Base-by-base conservation (phyloP, 2,797 vertebrate genomes). In the Sphenodon punctatus region DNA sequence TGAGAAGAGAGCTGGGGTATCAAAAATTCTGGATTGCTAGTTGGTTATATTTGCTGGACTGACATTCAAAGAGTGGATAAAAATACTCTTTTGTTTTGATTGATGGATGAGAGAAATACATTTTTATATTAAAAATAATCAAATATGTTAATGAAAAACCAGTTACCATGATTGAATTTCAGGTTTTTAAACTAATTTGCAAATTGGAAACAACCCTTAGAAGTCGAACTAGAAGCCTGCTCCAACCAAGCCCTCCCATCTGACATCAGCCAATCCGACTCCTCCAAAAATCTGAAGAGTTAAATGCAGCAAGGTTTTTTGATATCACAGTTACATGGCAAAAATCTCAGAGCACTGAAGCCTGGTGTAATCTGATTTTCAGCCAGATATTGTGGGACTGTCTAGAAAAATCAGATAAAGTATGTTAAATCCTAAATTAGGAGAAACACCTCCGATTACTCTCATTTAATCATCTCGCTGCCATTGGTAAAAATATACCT, bases 141-240 rank as follows among this genome's bases (percentile, higher is more conserved):
- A 92, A 88, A 71, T 88, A 81, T 84, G 63, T 82, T 89, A 66
- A 86, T 84, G 63, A 94, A 92, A 63, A 93, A 78, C 91, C 84
- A 92, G 90, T 93, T 90, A 82, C 75, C 59, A 94, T 90, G 75
- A 91, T 82, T 65, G 67, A 51, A 82, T 89, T 92, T 90, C 75
- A 12, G 89, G 91, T 42, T 83, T 82, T 91, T 88, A 78, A 93
- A 91, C 67, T 92, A 73, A 90, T 93, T 92, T 75, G 88, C 84
- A 94, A 94, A 89, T 94, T 91, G 85, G 89, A 91, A 94, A 94
- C 82, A 91, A 94, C 95, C 91, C 92, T 83, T 92, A 92, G 88
- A 78, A 84, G 91, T 87, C 95, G 94, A 96, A 96, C 93, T 92
- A 96, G 94, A 95, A 95, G 94, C 96, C 96, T 96, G 96, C 89